Evolutionary conservation across 2,888 invertebrate genomes (phyloP), one percentile per base, ranked within the genome.

Genomic region (Tiliacea citrago): DNA sequence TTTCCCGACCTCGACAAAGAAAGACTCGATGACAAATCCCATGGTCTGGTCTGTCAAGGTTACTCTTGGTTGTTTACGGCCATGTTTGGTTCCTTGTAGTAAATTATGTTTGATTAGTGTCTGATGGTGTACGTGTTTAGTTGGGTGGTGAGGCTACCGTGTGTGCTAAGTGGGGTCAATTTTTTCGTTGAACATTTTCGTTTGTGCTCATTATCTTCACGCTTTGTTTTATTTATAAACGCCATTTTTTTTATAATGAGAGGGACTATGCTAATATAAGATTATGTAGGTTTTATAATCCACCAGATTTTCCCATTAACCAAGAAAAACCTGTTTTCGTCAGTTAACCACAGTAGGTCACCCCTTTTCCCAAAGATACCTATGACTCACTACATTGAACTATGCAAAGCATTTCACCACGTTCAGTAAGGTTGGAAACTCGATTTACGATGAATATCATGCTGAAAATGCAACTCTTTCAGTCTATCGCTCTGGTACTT

Each of bases 11-110:
- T 95, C 93, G 93, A 87, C 91, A 90, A 95, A 94, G 95, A 95
- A 95, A 95, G 94, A 94, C 90, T 87, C 85, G 93, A 92, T 95
- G 95, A 95, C 94, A 93, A 93, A 90, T 89, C 87, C 90, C 90
- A 88, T 88, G 88, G 91, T 89, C 89, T 89, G 86, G 83, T 87
- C 89, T 92, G 94, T 93, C 95, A 96, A 96, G 95, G 96, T 95
- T 93, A 95, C 94, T 84, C 82, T 79, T 82, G 80, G 78, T 78
- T 86, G 83, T 86, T 81, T 81, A 77, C 80, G 47, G 76, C 87
- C 80, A 83, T 81, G 72, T 88, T 84, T 82, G 86, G 88, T 62
- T 72, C 69, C 61, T 82, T 79, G 83, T 88, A 88, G 88, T 88
- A 84, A 84, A 83, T 82, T 79, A 83, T 88, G 87, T 87, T 88